Evolutionary conservation across 2,113 vertebrate genomes (phyloP), one percentile per base, ranked within the genome.

Genomic region (Solenodon paradoxus): DNA sequence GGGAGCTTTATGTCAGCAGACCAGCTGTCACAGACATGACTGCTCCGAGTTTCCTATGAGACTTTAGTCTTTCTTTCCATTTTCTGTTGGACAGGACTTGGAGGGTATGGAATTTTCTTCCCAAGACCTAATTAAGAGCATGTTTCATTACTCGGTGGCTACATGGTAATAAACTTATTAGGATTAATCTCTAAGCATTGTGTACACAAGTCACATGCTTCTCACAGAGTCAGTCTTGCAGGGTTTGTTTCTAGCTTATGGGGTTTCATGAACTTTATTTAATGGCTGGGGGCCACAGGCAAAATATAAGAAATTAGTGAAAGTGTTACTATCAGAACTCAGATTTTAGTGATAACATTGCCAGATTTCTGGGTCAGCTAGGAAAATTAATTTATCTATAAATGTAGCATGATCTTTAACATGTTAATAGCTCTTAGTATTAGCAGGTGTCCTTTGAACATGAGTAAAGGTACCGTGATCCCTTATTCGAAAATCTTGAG

Each of bases 281-380:
- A 63, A 53, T 72, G 24, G 47, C 17, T 24, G 88, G 51, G 28
- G 9, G n/a, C 45, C 53, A 72, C 64, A 15, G 55, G 35, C 63
- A 77, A n/a, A 45, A 92, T 94, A 45, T 57, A 24, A 7, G 20
- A 85, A 82, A 53, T 77, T 92, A 57, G 68, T 68, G 13, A 90
- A n/a, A 77, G 35, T 72, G 42, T 32, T 72, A 69, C 61, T 66
- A 81, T 71, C 40, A 89, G 7, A 55, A 45, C 28, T 20, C 32
- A 51, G 53, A 85, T 97, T 96, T 63, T 85, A 89, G 22, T 86
- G 32, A 49, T 96, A 91, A 82, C 26, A 45, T 69, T 20, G 71
- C 30, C 28, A 38, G 40, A 80, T 91, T 86, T 88, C 72, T 88
- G 4, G 61, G 51, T 88, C 84, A 45, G 9, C 55, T 83, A 7